Base-by-base conservation (phyloP, 2,888 invertebrate species). In the Acleris sparsana region DNA sequence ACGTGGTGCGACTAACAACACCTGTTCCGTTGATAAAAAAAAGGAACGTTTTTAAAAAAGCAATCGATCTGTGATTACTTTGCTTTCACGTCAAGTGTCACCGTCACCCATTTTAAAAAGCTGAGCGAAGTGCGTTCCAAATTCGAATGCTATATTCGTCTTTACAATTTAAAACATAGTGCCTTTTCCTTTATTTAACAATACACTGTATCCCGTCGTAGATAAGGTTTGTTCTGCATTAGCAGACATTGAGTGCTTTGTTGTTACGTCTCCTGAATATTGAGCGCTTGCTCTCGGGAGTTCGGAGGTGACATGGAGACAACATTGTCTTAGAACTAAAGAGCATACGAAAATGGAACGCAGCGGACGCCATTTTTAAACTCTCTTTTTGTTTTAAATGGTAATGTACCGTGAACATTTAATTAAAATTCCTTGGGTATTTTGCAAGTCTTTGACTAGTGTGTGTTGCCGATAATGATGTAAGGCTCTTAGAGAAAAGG, bases 251-350 rank as follows among this genome's bases (percentile, higher is more conserved):
- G 44, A 57, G 65, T 75, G 72, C 74, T 77, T 78, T 77, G 76
- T 75, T 71, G 71, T 73, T 70, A 57, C 70, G 74, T 68, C 74
- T 76, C 75, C 72, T 83, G 86, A 84, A 86, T 87, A 84, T 85
- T 83, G 84, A 86, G 81, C 69, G 74, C 59, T 39, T 69, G 70
- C 79, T 79, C 81, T 67, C 69, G 80, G 78, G 82, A 83, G 78
- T 82, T 82, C 69, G 75, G 73, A 75, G 80, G 82, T 80, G 80
- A 80, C 70, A 64, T 66, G 52, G 44, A 64, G 69, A 71, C 71
- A 74, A 73, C 78, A 80, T 79, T 83, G 79, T 82, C 77, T 75
- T 73, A 52, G 65, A 76, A 72, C 73, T 78, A 77, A 75, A 79
- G 76, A 80, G 82, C 79, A 84, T 80, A 78, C 73, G 73, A 70